These are phyloP conservation scores for Xanthia togata DNA, from an alignment of 2,888 invertebrate species.

Conservation along the genomic window DNA sequence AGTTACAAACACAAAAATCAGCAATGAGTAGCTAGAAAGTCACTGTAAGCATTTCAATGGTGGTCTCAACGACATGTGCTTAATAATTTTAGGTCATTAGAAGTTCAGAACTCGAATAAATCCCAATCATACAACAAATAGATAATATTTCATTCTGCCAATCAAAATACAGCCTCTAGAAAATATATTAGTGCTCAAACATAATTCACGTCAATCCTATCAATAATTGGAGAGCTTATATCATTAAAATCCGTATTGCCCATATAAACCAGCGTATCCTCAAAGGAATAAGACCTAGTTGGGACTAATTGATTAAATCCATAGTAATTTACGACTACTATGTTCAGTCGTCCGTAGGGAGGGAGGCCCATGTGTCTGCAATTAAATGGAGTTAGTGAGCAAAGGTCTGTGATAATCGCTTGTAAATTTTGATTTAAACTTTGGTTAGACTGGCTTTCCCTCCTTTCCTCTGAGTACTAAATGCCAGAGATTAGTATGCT, in stretches of 20 bases:
- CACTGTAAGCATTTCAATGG: background rate
- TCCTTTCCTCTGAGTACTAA: background rate
- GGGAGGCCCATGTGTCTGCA: slow-evolving; percentile 8
- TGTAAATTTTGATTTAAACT: background rate
- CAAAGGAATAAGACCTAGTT: slow-evolving; percentile 12
- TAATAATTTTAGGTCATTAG: background rate
- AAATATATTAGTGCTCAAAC: background rate
- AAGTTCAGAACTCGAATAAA: too few species aligned
- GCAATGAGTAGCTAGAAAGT: background rate
- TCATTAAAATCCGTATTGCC: slow-evolving; percentile 28
- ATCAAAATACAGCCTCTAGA: background rate
- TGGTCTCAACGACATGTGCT: background rate
- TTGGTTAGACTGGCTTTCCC: background rate
- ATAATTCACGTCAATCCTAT: background rate
- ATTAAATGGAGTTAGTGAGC: slow-evolving; percentile 14
- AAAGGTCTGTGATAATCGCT: slow-evolving; percentile 9
- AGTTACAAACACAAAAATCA: background rate
- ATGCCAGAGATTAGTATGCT: background rate
- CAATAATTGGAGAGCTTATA: slow-evolving; percentile 12
- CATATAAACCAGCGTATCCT: background rate
- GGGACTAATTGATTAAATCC: slow-evolving; percentile 44
- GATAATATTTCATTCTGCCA: background rate
- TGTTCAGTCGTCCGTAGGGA: slow-evolving; percentile 11
- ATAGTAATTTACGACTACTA: slow-evolving; percentile 30
- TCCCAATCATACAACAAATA: background rate